A percentile compares a stretch with the other conserved stretches of the same genome.
Conservation (phyloP, 2,113 vertebrate genomes). For the Mesitornis unicolor region DNA sequence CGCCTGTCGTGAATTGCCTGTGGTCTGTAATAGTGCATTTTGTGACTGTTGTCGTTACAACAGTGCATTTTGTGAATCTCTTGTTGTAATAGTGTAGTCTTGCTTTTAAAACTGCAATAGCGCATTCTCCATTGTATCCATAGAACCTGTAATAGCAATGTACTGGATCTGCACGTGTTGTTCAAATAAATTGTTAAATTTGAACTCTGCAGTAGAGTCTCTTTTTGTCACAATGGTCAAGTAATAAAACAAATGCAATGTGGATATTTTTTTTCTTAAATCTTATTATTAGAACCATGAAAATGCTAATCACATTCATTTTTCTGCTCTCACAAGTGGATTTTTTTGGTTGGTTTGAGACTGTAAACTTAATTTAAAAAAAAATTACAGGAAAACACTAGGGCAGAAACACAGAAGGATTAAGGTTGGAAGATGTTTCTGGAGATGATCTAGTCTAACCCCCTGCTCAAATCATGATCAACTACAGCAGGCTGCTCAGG, state of each 20-base stretch:
- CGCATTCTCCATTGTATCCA: too few relatives aligned
- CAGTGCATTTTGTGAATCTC: too few relatives aligned
- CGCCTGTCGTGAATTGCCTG: too few relatives aligned
- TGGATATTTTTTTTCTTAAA: background rate
- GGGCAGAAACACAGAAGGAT: background rate
- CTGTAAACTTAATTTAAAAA: background rate
- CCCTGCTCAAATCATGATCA: background rate
- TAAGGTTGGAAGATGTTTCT: background rate
- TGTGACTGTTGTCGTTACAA: too few relatives aligned
- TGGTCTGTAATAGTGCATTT: too few relatives aligned
- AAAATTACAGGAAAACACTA: background rate
- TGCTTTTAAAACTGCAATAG: too few relatives aligned
- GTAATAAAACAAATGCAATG: background rate
- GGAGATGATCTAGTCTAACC: background rate
- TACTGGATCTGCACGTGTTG: too few relatives aligned
- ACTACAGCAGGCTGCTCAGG: background rate
- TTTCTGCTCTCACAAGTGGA: background rate
- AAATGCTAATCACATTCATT: background rate
- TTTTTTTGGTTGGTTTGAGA: background rate
- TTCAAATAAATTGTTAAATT: too few relatives aligned
- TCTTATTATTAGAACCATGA: background rate
- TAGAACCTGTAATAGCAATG: too few relatives aligned
- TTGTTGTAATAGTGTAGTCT: too few relatives aligned
- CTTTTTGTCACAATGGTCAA: too few relatives aligned
- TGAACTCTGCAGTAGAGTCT: too few relatives aligned